Evolutionary conservation across 2,113 vertebrate genomes (phyloP).

Genomic region (Porphyrio hochstetteri): DNA sequence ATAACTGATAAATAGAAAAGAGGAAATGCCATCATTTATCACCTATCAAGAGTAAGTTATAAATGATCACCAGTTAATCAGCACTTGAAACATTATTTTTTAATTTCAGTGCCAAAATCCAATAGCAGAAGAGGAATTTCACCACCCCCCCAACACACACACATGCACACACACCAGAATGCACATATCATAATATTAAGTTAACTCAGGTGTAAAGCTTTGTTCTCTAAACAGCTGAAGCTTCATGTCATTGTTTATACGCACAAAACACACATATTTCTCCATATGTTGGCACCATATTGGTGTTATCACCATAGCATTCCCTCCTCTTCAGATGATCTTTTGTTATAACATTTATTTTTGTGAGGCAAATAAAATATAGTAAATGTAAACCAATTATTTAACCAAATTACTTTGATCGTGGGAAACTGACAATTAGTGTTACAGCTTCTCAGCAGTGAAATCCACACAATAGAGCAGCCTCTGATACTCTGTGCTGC

Average conservation of each 20-base stretch:
- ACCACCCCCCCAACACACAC: not conserved
- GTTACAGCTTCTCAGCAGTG: conserved; percentile 61
- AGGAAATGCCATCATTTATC: not conserved
- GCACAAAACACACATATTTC: conserved; percentile 35
- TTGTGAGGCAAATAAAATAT: conserved; percentile 65
- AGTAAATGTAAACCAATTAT: conserved; percentile 70
- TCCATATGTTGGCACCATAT: conserved; percentile 60
- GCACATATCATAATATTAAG: not conserved
- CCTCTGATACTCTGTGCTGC: conserved; percentile 23
- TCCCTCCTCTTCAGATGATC: conserved; percentile 55
- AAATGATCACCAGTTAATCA: not conserved
- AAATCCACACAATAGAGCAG: conserved; percentile 59
- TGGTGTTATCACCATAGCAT: conserved; percentile 51
- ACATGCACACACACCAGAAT: not conserved
- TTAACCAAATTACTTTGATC: conserved; percentile 74
- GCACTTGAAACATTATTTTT: not conserved
- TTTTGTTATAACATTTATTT: conserved; percentile 62
- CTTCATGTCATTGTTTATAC: conserved; percentile 33
- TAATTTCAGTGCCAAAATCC: not conserved
- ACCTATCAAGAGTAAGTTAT: not conserved
- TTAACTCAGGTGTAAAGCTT: conserved; percentile 47
- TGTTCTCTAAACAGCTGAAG: conserved; percentile 29
- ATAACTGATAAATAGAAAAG: not conserved
- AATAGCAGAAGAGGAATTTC: not conserved
- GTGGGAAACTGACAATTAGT: conserved; percentile 68